A percentile compares a stretch with the other conserved stretches of the same genome.
These are phyloP conservation scores for Boloria selene DNA, from an alignment of 2,888 invertebrate species.

Conservation along the genomic window DNA sequence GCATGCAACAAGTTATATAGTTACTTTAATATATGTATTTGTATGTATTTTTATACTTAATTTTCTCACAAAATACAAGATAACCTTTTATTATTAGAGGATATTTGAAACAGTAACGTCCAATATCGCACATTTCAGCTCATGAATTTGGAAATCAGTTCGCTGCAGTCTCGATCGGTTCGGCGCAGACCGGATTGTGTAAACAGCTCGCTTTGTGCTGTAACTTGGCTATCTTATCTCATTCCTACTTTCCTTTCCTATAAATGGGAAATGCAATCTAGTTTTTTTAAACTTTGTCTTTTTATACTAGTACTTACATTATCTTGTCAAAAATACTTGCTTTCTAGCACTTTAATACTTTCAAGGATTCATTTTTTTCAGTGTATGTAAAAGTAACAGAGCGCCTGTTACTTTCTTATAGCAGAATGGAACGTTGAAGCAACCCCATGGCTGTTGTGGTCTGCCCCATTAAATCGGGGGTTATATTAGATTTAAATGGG, in stretches of 20 bases:
- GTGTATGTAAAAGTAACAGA: not conserved
- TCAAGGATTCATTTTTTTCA: not conserved
- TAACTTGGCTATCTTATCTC: conserved; percentile 20
- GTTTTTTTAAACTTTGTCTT: not conserved
- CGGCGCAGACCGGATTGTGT: conserved; percentile 31
- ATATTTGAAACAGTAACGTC: conserved; percentile 34
- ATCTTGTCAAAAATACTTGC: not conserved
- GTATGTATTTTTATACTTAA: too few relatives aligned
- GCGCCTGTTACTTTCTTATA: too few relatives aligned
- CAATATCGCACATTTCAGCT: conserved; percentile 56
- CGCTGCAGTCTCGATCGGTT: conserved; percentile 26
- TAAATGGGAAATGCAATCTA: conserved; percentile 8
- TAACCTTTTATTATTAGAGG: not conserved
- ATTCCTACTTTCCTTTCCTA: conserved; percentile 21
- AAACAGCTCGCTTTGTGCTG: conserved; percentile 29
- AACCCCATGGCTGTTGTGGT: too few relatives aligned
- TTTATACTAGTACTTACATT: not conserved
- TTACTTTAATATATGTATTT: too few relatives aligned
- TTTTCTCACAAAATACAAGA: not conserved
- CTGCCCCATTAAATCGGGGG: too few relatives aligned
- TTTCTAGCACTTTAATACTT: not conserved
- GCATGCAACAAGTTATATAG: too few relatives aligned
- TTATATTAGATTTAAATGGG: too few relatives aligned
- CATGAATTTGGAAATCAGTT: conserved; percentile 53
- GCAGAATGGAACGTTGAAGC: too few relatives aligned